Percentiles rank a stretch among this genome's conserved stretches.
phyloP scores from a whole-genome alignment of 2,113 vertebrate genomes.

The Heterochromis multidens region DNA sequence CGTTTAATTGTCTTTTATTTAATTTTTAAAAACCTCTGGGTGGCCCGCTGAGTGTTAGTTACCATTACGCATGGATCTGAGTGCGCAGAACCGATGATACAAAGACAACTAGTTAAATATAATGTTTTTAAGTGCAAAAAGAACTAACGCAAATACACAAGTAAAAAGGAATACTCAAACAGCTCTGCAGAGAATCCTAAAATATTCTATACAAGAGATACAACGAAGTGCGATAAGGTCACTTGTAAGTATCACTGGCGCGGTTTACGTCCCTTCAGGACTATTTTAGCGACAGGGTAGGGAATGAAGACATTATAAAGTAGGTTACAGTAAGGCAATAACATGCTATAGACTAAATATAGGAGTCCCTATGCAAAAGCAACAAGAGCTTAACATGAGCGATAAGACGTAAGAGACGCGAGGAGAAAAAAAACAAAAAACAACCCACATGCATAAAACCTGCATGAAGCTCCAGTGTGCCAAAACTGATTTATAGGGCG shows the following conservation, averaged over 20 bases:
- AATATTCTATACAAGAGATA: background rate
- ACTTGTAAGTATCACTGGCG: background rate
- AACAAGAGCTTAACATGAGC: background rate
- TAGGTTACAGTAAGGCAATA: background rate
- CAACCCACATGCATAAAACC: background rate
- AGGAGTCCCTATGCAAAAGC: background rate
- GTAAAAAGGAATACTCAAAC: background rate
- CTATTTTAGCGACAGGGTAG: background rate
- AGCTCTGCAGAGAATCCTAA: background rate
- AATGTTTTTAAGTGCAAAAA: background rate
- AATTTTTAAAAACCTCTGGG: background rate
- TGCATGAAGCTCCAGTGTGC: background rate
- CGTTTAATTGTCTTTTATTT: background rate
- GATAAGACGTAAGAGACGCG: background rate
- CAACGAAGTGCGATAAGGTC: background rate
- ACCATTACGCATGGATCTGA: constrained; percentile 35
- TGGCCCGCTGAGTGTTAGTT: background rate
- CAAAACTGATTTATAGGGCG: background rate
- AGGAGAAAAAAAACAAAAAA: background rate
- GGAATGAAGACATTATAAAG: background rate
- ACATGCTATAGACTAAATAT: background rate
- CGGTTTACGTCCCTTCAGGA: background rate
- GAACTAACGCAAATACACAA: background rate
- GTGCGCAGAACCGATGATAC: background rate
- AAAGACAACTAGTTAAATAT: background rate